Evolutionary conservation across 2,113 vertebrate genomes (phyloP), one percentile per base, ranked within the genome.

Genomic region (Ctenodactylus gundi): DNA sequence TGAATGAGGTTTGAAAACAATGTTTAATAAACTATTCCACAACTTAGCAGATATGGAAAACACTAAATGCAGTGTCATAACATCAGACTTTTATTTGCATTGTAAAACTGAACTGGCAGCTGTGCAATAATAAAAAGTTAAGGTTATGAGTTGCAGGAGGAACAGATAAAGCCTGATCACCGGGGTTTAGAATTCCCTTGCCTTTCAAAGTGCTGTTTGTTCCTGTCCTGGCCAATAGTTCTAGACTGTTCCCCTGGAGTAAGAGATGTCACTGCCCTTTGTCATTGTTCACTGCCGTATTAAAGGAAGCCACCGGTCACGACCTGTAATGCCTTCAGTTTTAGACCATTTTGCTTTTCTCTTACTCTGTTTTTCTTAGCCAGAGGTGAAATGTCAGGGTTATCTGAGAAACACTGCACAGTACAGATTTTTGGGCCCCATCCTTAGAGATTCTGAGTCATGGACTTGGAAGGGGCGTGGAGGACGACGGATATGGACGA

Each of bases 61-160:
- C 62, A 95, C 73, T 58, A 93, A 78, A 78, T n/a, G n/a, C 46
- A 73, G 77, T 81, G 58, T 62, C 72, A 72, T 72, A 96, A 76
- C 29, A 93, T 73, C 44, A 92, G 85, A 76, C 39, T 94, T 88
- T 90, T 68, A 94, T 84, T 92, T 88, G 82, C 65, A 58, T 73
- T 90, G 13, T 90, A 94, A 96, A 95, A 92, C 20, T 6, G 3
- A 95, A 90, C 5, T 46, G 39, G 75, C 82, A 87, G 82, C 51
- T 80, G 21, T 55, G 36, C 34, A 44, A 46, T 72, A 97, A 92
- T 90, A 87, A 92, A 95, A 90, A 67, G 55, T 91, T 65, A 88
- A 73, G 82, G 46, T 46, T 58, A 86, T 11, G 53, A 95, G 44
- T 58, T 90, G 39, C 58, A 84, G 31, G 23, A 88, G 23, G 31